A percentile compares a stretch with the other conserved stretches of the same genome.
Conservation (phyloP, 2,888 invertebrate genomes). For the Orthosia gothica region DNA sequence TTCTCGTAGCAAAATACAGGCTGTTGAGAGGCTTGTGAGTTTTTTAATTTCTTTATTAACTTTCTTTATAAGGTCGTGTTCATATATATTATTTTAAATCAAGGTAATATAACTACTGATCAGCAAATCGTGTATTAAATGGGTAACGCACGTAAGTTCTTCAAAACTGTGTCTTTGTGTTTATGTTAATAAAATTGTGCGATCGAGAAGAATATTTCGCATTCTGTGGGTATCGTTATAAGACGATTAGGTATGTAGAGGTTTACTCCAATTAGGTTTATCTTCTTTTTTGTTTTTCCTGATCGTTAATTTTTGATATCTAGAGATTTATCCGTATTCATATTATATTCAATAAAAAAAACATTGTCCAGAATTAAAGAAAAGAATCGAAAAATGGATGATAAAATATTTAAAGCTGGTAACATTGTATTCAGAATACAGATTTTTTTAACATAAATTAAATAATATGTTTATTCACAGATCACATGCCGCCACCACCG, state of each 20-base stretch:
- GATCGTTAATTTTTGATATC: neutral
- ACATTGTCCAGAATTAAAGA: no score
- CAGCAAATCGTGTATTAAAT: conserved; percentile 24
- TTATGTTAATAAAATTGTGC: neutral
- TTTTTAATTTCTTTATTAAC: neutral
- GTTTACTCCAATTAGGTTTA: neutral
- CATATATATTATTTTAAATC: neutral
- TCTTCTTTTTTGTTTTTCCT: neutral
- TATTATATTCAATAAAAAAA: no score
- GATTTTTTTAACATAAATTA: no score
- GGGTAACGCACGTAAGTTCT: conserved; percentile 56
- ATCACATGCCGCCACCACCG: conserved; percentile 67
- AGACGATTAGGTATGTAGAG: neutral
- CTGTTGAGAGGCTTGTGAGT: no score
- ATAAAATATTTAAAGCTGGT: no score
- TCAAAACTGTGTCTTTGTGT: conserved; percentile 9
- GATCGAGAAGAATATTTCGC: neutral
- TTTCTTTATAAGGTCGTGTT: conserved; percentile 2
- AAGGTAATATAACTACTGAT: conserved; percentile 6
- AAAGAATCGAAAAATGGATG: no score
- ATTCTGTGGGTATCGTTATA: neutral
- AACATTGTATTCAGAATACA: no score
- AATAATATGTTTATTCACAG: conserved; percentile 53
- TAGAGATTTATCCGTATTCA: no score
- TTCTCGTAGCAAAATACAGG: no score